A percentile compares a stretch with the other conserved stretches of the same genome.
Conservation (phyloP, 2,113 vertebrate genomes). For the Orientallactaga bullata region DNA sequence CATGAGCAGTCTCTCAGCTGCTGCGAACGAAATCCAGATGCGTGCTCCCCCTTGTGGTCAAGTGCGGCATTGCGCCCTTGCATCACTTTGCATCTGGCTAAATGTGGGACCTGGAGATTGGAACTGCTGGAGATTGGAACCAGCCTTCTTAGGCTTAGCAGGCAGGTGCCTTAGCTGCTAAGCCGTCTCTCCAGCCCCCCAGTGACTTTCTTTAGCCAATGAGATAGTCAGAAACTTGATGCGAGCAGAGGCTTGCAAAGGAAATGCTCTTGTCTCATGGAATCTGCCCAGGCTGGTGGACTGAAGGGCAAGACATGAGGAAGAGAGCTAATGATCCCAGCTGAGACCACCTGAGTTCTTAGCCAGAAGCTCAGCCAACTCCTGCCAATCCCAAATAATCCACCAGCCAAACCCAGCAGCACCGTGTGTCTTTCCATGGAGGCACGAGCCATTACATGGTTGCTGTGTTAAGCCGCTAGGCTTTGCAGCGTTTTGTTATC, state of each 20-base stretch:
- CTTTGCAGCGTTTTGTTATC: background rate
- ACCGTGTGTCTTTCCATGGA: background rate
- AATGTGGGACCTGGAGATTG: no score
- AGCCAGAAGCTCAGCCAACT: background rate
- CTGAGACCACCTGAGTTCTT: background rate
- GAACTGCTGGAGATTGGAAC: no score
- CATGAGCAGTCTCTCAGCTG: no score
- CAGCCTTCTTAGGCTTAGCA: no score
- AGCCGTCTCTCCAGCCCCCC: no score
- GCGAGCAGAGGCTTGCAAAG: background rate
- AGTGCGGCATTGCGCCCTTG: no score
- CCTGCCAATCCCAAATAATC: background rate
- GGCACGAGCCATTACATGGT: fast-evolving
- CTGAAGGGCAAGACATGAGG: background rate
- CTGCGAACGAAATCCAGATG: no score
- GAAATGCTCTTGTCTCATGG: background rate
- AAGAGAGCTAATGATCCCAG: background rate
- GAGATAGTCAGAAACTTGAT: no score
- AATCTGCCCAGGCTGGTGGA: no score
- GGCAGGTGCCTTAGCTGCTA: no score
- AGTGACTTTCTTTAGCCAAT: background rate
- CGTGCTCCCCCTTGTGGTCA: no score
- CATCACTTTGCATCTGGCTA: no score
- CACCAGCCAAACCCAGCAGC: background rate
- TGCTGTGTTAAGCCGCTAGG: background rate